phyloP scores from a whole-genome alignment of 2,888 invertebrate genomes.

The Alloplasta piceator region DNA sequence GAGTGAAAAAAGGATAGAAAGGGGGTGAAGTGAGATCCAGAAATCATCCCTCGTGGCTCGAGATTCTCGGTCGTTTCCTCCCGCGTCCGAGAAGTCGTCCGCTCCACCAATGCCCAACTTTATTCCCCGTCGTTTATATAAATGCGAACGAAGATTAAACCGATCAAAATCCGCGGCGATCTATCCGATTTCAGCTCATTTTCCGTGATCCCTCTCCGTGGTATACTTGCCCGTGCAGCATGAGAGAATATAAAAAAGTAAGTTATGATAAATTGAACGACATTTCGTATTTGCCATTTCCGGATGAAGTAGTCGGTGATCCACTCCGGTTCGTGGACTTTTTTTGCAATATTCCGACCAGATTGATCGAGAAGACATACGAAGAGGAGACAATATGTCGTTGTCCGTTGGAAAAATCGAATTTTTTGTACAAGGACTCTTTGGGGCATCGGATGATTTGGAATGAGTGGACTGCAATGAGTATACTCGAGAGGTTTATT shows the following conservation, averaged over 20 bases:
- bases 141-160: slow-evolving; percentile 51
- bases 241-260: slow-evolving; percentile 33
- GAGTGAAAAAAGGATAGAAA: slow-evolving; percentile 28
- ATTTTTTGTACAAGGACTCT: not conserved
- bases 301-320: slow-evolving; percentile 33
- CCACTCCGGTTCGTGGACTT: not conserved
- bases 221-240: slow-evolving; percentile 18
- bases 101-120: slow-evolving; percentile 53
- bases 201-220: slow-evolving; percentile 49
- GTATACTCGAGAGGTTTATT: too few species aligned
- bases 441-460: too few species aligned
- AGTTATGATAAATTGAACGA: slow-evolving; percentile 37
- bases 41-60: slow-evolving; percentile 9
- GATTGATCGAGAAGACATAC: slow-evolving; percentile 15
- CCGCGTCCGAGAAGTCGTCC: not conserved
- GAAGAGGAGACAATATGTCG: slow-evolving; percentile 7
- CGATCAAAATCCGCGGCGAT: slow-evolving; percentile 46
- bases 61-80: slow-evolving; percentile 17
- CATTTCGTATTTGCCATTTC: slow-evolving; percentile 27
- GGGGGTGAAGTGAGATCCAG: slow-evolving; percentile 41
- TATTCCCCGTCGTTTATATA: slow-evolving; percentile 47
- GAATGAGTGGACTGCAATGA: too few species aligned
- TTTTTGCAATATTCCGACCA: not conserved
- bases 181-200: slow-evolving; percentile 46
- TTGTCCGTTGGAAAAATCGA: slow-evolving; percentile 13